A percentile compares a stretch with the other conserved stretches of the same genome.
Conservation (phyloP, 2,888 invertebrate species). For the Plusia festucae region DNA sequence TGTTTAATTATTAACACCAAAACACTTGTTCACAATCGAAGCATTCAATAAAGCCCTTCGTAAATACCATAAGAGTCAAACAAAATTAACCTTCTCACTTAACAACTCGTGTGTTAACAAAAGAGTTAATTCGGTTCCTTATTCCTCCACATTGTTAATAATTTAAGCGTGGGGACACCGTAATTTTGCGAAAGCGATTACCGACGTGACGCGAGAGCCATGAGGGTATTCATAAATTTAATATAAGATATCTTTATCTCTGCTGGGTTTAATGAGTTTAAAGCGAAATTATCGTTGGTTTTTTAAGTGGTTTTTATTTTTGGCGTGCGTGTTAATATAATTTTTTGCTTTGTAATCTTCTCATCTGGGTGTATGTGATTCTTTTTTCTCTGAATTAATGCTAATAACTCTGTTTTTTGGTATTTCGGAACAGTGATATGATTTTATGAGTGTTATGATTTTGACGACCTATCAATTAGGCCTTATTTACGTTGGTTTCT, state of each 20-base stretch:
- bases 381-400: neutral
- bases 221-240: constrained; percentile 51
- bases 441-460: too few species aligned
- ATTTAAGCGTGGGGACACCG: constrained; percentile 58
- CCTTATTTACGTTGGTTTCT: too few species aligned
- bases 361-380: neutral
- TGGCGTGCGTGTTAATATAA: constrained; percentile 20
- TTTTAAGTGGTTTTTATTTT: neutral
- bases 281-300: constrained; percentile 36
- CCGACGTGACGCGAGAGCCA: constrained; percentile 35
- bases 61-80: neutral
- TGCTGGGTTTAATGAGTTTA: constrained; percentile 42
- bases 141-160: constrained; percentile 57
- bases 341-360: constrained; percentile 5
- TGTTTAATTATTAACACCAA: too few species aligned
- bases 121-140: constrained; percentile 70
- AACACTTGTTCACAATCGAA: too few species aligned
- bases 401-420: too few species aligned
- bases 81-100: constrained; percentile 21
- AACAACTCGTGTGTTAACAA: constrained; percentile 55
- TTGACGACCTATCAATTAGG: too few species aligned
- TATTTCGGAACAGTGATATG: too few species aligned
- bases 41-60: too few species aligned
- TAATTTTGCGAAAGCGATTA: constrained; percentile 62
- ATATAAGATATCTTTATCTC: constrained; percentile 52